Conservation (phyloP, 2,888 invertebrate species). For the Thymelicus sylvestris region DNA sequence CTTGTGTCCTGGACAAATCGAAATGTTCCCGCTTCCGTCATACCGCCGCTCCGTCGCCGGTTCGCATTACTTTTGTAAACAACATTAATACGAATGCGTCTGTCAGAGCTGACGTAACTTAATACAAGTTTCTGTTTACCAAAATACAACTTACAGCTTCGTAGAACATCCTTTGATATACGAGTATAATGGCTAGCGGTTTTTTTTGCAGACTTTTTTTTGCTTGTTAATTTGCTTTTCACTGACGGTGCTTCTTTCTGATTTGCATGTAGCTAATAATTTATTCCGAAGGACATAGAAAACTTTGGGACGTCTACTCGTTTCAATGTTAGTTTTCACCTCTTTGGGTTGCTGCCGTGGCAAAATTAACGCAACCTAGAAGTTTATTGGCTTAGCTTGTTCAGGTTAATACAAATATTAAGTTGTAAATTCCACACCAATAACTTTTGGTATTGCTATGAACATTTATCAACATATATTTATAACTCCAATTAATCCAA, state of each 20-base stretch:
- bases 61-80: slow-evolving; percentile 66
- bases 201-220: slow-evolving; percentile 36
- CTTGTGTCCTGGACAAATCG: slow-evolving; percentile 75
- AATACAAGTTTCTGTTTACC: slow-evolving; percentile 44
- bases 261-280: background rate
- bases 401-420: background rate
- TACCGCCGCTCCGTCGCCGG: slow-evolving; percentile 52
- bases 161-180: slow-evolving; percentile 39
- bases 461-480: background rate
- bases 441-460: background rate
- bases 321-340: background rate
- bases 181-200: slow-evolving; percentile 20
- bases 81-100: slow-evolving; percentile 52
- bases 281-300: background rate
- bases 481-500: background rate
- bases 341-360: background rate
- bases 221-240: slow-evolving; percentile 34
- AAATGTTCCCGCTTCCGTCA: slow-evolving; percentile 69
- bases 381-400: background rate
- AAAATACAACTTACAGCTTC: slow-evolving; percentile 39
- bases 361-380: background rate
- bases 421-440: background rate
- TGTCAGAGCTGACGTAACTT: slow-evolving; percentile 45
- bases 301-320: background rate
- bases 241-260: background rate